These are phyloP conservation scores for Microcebus lehilahytsara DNA, from an alignment of 2,113 vertebrate species.

Conservation along the genomic window DNA sequence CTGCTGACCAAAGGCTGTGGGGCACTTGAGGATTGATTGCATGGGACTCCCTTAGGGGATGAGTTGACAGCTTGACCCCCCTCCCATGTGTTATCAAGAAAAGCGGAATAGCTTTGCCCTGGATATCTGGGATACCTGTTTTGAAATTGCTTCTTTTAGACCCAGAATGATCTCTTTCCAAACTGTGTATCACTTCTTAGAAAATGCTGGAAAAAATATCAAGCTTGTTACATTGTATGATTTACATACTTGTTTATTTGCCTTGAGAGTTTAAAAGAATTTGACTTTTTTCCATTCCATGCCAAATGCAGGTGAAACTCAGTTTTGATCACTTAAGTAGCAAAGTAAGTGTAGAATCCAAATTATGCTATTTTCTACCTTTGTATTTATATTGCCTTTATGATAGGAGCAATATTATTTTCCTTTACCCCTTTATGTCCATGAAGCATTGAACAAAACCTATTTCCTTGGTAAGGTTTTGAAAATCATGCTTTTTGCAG, in stretches of 20 bases:
- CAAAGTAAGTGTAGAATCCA: constrained; percentile 23
- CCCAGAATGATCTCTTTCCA: not conserved
- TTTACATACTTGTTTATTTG: constrained; percentile 28
- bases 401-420: not conserved
- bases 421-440: not conserved
- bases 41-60: not conserved
- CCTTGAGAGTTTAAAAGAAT: constrained; percentile 25
- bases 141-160: constrained; percentile 38
- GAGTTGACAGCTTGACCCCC: not conserved
- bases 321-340: constrained; percentile 36
- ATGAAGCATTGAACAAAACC: constrained; percentile 1
- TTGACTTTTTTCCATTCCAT: constrained; percentile 15
- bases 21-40: not conserved
- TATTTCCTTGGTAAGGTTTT: constrained; percentile 4
- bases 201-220: constrained; percentile 41
- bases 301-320: constrained; percentile 35
- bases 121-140: constrained; percentile 14
- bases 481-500: constrained; percentile 40
- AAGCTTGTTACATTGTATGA: constrained; percentile 32
- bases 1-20: constrained; percentile 24
- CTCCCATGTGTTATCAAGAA: not conserved
- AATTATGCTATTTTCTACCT: not conserved
- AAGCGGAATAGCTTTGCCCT: not conserved
- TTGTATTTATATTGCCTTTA: not conserved
- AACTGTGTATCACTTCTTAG: not conserved